phyloP scores from a whole-genome alignment of 2,113 vertebrate genomes.

The Galemys pyrenaicus region DNA sequence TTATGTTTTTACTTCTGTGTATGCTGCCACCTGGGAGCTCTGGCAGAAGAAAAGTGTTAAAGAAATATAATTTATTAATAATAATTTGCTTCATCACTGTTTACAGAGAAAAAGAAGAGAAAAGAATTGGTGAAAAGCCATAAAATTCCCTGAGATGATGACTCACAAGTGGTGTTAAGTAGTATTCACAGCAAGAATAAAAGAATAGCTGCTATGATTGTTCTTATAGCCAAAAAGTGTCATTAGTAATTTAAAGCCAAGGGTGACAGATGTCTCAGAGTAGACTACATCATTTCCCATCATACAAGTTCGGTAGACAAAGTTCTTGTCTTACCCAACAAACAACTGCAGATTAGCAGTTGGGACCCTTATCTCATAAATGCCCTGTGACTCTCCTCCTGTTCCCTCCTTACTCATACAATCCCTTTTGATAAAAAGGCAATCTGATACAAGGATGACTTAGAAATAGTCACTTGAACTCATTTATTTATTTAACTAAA shows the following conservation, averaged over 20 bases:
- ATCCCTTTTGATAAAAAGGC: not conserved
- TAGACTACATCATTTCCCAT: not conserved
- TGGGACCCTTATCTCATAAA: not conserved
- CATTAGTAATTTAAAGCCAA: not conserved
- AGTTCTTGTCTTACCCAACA: not conserved
- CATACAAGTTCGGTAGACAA: not conserved
- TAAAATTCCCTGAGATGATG: slow-evolving; percentile 22
- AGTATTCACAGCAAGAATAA: slow-evolving; percentile 16
- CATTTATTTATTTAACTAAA: slow-evolving; percentile 48
- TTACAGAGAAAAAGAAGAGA: not conserved
- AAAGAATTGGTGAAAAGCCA: slow-evolving; percentile 49
- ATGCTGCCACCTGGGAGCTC: not conserved
- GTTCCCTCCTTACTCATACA: not conserved
- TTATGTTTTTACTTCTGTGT: slow-evolving; percentile 60
- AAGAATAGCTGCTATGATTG: slow-evolving; percentile 10
- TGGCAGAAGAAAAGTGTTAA: not conserved
- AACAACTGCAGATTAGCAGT: not conserved
- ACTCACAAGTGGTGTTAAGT: not conserved
- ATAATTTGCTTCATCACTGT: slow-evolving; percentile 60
- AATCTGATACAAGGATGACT: slow-evolving; percentile 11
- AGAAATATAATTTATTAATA: slow-evolving; percentile 74
- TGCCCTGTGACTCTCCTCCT: not conserved
- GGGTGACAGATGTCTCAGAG: not conserved
- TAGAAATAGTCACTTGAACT: slow-evolving; percentile 37
- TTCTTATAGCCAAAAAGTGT: not conserved